phyloP scores from a whole-genome alignment of 2,888 invertebrate genomes.

The Coelogynopora nodosa region DNA sequence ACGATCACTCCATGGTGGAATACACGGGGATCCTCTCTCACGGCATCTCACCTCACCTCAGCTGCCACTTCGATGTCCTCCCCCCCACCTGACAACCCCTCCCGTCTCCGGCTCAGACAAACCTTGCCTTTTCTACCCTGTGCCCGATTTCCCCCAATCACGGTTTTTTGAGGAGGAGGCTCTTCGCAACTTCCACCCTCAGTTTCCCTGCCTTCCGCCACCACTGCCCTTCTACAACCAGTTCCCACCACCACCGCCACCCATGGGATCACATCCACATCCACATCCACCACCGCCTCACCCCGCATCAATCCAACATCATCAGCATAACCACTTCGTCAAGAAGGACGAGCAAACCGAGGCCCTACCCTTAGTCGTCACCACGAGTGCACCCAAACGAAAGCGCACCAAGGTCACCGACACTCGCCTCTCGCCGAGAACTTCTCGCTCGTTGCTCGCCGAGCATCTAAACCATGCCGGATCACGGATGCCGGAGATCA shows the following conservation, averaged over 20 bases:
- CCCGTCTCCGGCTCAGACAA: neutral
- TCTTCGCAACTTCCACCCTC: slow-evolving; percentile 19
- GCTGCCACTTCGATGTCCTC: neutral
- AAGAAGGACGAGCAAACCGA: slow-evolving; percentile 65
- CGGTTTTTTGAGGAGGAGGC: neutral
- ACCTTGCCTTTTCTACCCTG: neutral
- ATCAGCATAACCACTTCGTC: slow-evolving; percentile 45
- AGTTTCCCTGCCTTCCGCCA: slow-evolving; percentile 7
- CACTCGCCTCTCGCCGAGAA: slow-evolving; percentile 32
- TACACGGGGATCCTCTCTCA: neutral
- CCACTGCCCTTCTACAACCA: neutral
- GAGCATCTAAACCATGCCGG: neutral
- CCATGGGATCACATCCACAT: neutral
- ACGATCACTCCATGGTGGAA: neutral
- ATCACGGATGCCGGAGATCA: neutral
- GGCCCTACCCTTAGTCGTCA: slow-evolving; percentile 86
- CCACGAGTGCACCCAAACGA: slow-evolving; percentile 73
- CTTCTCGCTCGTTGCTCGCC: neutral
- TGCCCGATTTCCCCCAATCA: neutral
- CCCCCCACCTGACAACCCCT: neutral
- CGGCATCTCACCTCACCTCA: neutral
- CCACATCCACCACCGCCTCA: neutral
- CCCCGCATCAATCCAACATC: slow-evolving; percentile 44
- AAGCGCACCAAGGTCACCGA: slow-evolving; percentile 87
- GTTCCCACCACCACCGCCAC: neutral